Percentiles rank a stretch among this genome's conserved stretches.
These are phyloP conservation scores for Mormyrops attenuatus DNA, from an alignment of 2,797 vertebrate genomes.

Conservation along the genomic window DNA sequence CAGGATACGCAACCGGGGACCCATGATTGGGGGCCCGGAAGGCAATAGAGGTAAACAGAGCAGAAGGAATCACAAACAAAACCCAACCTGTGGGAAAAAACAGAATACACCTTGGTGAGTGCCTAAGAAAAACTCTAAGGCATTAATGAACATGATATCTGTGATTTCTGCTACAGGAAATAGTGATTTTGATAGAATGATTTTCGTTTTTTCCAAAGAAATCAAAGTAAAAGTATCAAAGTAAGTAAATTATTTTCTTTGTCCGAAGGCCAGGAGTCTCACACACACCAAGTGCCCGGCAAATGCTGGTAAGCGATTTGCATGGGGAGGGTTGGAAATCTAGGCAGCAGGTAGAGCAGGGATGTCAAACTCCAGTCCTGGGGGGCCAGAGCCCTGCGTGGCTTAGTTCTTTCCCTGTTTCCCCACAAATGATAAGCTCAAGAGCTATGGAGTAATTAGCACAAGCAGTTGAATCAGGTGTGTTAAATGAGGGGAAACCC, in stretches of 20 bases:
- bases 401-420: not conserved
- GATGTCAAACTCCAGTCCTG: not conserved
- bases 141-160: not conserved
- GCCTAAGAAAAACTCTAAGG: not conserved
- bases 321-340: not conserved
- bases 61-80: constrained; percentile 29
- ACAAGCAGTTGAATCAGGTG: not conserved
- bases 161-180: not conserved
- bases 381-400: not conserved
- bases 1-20: not conserved
- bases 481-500: not conserved
- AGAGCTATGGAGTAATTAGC: not conserved
- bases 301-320: not conserved
- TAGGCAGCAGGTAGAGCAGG: not conserved
- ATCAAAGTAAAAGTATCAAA: not conserved
- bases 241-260: not conserved
- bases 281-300: not conserved
- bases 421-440: not conserved
- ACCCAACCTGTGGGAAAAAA: constrained; percentile 33
- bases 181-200: constrained; percentile 1
- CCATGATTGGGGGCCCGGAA: constrained; percentile 55
- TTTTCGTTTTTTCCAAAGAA: constrained; percentile 19
- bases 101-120: constrained; percentile 26
- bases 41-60: constrained; percentile 47
- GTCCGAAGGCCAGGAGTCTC: not conserved